Conservation (phyloP, 2,113 vertebrate species). For the Microcebus murinus region DNA sequence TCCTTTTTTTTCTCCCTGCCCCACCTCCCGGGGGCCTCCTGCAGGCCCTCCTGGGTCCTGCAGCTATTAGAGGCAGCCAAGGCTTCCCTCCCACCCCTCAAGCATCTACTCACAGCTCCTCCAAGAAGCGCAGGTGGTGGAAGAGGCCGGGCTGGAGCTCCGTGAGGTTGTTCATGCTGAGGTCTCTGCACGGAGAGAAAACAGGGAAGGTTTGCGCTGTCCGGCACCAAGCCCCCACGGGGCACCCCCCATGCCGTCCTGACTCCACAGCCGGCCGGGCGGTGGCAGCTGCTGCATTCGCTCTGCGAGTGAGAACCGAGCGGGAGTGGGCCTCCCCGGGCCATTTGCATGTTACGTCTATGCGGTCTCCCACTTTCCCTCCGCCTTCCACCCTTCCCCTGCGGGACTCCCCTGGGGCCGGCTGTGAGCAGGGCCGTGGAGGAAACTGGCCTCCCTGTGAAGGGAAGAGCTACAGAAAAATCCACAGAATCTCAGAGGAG, state of each 20-base stretch:
- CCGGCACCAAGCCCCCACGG: not conserved
- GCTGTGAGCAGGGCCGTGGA: not conserved
- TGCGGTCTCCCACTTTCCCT: not conserved
- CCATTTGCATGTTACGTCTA: too few relatives aligned
- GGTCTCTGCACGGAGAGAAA: conserved; percentile 86
- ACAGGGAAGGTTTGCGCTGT: not conserved
- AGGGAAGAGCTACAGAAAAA: not conserved
- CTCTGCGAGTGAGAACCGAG: not conserved
- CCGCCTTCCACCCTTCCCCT: not conserved
- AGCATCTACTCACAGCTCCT: conserved; percentile 93
- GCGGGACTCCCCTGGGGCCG: not conserved
- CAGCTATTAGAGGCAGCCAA: not conserved
- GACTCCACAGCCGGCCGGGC: not conserved
- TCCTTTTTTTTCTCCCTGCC: not conserved
- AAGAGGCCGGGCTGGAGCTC: conserved; percentile 90
- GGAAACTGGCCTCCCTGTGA: not conserved
- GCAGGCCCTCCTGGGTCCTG: too few relatives aligned
- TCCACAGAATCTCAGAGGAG: not conserved
- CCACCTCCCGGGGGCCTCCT: not conserved
- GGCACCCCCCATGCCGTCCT: fast-evolving
- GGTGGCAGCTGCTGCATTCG: too few relatives aligned
- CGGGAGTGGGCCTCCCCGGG: not conserved
- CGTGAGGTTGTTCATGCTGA: conserved; percentile 99
- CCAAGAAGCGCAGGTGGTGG: conserved; percentile 92
- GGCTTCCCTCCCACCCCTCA: not conserved